Percentiles rank a stretch among this genome's conserved stretches.
These are phyloP conservation scores for Hyperoodon ampullatus DNA, from an alignment of 2,113 vertebrate species.

Conservation along the genomic window DNA sequence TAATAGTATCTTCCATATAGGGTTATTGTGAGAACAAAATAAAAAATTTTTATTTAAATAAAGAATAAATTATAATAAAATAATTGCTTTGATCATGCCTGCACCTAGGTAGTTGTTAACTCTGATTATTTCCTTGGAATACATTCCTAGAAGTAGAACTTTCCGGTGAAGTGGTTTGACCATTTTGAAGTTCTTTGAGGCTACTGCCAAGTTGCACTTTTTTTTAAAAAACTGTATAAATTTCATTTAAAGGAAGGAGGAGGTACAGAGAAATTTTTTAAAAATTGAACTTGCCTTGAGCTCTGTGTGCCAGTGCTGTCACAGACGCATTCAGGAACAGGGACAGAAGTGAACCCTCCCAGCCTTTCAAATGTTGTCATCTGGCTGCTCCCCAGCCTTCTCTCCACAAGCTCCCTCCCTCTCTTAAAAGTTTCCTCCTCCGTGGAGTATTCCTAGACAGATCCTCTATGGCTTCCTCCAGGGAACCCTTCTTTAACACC, in stretches of 20 bases:
- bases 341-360: rapidly evolving
- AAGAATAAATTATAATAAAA: neutral
- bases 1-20: neutral
- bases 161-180: too few relatives aligned
- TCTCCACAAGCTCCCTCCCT: neutral
- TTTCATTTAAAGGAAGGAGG: neutral
- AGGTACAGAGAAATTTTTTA: neutral
- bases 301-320: rapidly evolving
- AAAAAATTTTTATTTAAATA: neutral
- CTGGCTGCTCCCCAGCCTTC: neutral
- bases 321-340: neutral
- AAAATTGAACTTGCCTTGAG: neutral
- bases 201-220: neutral
- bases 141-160: neutral
- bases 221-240: neutral
- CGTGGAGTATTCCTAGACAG: rapidly evolving
- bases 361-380: rapidly evolving
- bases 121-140: neutral
- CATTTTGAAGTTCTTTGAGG: neutral
- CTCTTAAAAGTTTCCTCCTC: neutral
- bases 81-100: neutral
- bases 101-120: too few relatives aligned
- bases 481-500: neutral
- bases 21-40: neutral
- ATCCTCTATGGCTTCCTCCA: rapidly evolving